Evolutionary conservation across 2,113 vertebrate species (phyloP).

Genomic region (Isurus oxyrinchus): DNA sequence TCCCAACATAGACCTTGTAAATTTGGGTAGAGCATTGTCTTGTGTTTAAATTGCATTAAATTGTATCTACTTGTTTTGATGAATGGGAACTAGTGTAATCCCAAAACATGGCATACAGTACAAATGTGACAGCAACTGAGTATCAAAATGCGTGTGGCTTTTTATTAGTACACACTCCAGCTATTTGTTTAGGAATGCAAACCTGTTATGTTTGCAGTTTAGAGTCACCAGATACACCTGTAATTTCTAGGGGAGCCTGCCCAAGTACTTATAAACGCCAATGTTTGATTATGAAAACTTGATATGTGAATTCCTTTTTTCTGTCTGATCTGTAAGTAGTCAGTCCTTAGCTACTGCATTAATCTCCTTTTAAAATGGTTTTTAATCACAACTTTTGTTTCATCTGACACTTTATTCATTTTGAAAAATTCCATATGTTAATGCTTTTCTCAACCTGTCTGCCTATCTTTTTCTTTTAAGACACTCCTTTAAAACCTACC

Average conservation of each 20-base stretch:
- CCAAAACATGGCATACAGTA: not conserved
- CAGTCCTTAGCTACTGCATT: not conserved
- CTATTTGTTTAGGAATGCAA: not conserved
- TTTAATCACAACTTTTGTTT: not conserved
- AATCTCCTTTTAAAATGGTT: not conserved
- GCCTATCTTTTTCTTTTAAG: too few relatives aligned
- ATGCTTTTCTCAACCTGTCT: not conserved
- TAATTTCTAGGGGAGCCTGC: not conserved
- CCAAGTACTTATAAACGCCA: not conserved
- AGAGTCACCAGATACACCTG: not conserved
- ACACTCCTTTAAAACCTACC: not conserved
- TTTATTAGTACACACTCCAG: not conserved
- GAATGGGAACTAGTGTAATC: not conserved
- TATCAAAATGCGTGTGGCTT: not conserved
- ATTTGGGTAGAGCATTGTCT: not conserved
- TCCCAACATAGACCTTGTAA: not conserved
- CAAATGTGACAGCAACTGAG: not conserved
- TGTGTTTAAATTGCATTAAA: not conserved
- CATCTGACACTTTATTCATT: not conserved
- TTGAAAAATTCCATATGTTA: not conserved
- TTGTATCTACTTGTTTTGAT: not conserved
- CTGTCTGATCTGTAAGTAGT: not conserved
- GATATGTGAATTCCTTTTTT: not conserved
- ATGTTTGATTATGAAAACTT: not conserved
- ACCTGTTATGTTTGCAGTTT: not conserved